Conservation (phyloP, 2,797 vertebrate genomes). For the Natrix natrix region DNA sequence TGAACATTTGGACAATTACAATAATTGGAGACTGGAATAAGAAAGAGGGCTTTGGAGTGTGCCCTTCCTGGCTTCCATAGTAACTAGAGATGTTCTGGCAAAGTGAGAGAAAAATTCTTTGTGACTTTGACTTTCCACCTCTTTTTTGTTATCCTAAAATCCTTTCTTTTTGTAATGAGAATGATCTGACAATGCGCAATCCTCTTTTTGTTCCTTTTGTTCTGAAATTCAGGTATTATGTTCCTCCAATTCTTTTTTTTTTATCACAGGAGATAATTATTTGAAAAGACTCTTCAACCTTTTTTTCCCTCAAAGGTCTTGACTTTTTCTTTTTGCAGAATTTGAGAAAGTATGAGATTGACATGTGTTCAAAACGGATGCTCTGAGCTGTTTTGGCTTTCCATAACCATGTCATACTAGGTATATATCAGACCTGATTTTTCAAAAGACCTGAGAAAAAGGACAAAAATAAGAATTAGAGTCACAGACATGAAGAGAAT, state of each 20-base stretch:
- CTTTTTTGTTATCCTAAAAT: not conserved
- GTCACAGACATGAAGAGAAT: conserved; percentile 36
- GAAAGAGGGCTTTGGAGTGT: not conserved
- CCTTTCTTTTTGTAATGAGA: conserved; percentile 5
- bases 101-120: not conserved
- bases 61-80: not conserved
- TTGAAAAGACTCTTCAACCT: not conserved
- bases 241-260: not conserved
- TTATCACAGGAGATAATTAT: not conserved
- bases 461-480: conserved; percentile 9
- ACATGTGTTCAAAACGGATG: not conserved
- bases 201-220: not conserved
- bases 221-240: conserved; percentile 10
- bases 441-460: conserved; percentile 17
- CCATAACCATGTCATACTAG: conserved; percentile 7
- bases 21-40: not conserved
- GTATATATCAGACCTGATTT: conserved; percentile 23
- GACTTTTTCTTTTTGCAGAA: conserved; percentile 18
- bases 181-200: not conserved
- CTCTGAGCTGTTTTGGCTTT: not conserved
- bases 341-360: not conserved
- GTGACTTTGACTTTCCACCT: not conserved
- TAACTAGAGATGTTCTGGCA: not conserved
- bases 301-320: not conserved
- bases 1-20: not conserved